phyloP scores from a whole-genome alignment of 2,888 invertebrate genomes.

The Muschampia plurimacula region DNA sequence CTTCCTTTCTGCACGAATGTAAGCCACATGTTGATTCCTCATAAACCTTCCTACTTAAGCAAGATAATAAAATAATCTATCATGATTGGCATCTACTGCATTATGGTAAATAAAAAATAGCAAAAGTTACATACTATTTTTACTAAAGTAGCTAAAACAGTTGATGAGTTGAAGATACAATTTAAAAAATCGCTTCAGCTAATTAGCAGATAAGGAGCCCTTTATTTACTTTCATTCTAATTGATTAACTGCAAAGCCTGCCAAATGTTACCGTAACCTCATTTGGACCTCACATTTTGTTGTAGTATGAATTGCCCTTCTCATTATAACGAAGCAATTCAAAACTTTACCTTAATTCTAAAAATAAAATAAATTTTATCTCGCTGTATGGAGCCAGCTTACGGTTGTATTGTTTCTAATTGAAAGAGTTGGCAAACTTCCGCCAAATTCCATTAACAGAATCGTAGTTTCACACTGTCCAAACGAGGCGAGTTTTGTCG shows the following conservation, averaged over 20 bases:
- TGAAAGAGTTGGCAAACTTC: background rate
- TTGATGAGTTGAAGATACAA: background rate
- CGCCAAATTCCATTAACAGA: background rate
- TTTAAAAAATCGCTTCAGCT: background rate
- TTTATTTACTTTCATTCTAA: slow-evolving; percentile 16
- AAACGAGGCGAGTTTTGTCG: slow-evolving; percentile 11
- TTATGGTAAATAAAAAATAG: slow-evolving; percentile 17
- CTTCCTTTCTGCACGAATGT: too few species aligned
- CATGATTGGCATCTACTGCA: slow-evolving; percentile 20
- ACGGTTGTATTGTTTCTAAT: background rate
- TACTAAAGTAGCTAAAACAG: background rate
- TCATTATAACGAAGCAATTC: background rate
- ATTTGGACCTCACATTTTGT: slow-evolving; percentile 21
- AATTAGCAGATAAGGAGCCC: background rate
- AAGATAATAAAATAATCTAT: background rate
- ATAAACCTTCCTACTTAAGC: background rate
- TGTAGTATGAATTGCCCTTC: slow-evolving; percentile 5
- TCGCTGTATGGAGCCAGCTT: background rate
- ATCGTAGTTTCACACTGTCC: background rate
- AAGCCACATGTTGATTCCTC: too few species aligned
- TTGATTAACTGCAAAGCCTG: slow-evolving; percentile 28
- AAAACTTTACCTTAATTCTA: background rate
- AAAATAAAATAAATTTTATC: background rate
- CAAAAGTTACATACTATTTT: background rate
- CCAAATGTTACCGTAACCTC: slow-evolving; percentile 12